Evolutionary conservation across 2,888 invertebrate genomes (phyloP).

Genomic region (Agonopterix subpropinquella): DNA sequence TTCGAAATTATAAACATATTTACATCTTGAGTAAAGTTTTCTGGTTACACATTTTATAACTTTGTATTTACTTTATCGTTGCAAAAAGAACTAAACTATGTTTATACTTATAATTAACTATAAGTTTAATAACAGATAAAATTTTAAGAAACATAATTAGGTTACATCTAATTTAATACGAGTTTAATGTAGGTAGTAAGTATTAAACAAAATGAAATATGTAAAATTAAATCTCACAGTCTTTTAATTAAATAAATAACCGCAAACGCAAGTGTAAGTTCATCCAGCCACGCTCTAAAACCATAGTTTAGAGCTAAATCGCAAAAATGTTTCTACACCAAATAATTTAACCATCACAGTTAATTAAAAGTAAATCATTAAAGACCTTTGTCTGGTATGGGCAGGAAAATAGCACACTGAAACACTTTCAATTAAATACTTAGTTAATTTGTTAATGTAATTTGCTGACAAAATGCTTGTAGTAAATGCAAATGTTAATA

Average conservation of each 20-base stretch:
- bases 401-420: conserved; percentile 9
- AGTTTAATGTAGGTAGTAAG: neutral
- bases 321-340: conserved; percentile 10
- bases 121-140: conserved; percentile 12
- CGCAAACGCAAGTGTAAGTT: conserved; percentile 27
- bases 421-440: neutral
- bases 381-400: neutral
- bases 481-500: conserved; percentile 5
- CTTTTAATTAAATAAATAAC: conserved; percentile 55
- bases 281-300: neutral
- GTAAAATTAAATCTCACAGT: conserved; percentile 50
- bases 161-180: neutral
- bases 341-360: conserved; percentile 17
- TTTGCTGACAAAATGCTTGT: conserved; percentile 2
- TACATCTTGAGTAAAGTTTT: conserved; percentile 62
- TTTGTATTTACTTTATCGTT: conserved; percentile 34
- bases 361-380: conserved; percentile 12
- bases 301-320: conserved; percentile 6
- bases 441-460: neutral
- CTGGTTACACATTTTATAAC: conserved; percentile 36
- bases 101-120: conserved; percentile 2
- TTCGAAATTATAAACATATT: conserved; percentile 64
- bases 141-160: conserved; percentile 25
- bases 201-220: conserved; percentile 51
- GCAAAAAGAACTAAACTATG: conserved; percentile 23